These are phyloP conservation scores for Epirrita christyi DNA, from an alignment of 2,888 invertebrate genomes.

Conservation along the genomic window DNA sequence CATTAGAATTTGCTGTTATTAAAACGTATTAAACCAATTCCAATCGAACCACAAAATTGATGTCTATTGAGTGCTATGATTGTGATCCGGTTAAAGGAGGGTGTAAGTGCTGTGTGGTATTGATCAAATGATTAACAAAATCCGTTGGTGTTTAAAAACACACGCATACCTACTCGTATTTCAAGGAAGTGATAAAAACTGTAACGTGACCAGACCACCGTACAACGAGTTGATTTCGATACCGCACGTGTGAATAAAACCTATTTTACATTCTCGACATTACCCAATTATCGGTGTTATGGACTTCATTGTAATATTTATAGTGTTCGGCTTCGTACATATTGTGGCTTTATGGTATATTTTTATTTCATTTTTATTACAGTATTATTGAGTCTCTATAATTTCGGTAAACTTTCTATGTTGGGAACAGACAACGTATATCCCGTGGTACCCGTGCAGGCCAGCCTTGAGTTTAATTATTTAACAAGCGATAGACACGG, in stretches of 20 bases:
- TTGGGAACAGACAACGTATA: slow-evolving; percentile 29
- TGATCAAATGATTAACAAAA: slow-evolving; percentile 11
- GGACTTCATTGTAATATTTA: slow-evolving; percentile 35
- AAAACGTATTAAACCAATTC: slow-evolving; percentile 26
- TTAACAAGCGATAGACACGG: no score
- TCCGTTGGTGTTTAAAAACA: slow-evolving; percentile 12
- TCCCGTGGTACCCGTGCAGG: slow-evolving; percentile 38
- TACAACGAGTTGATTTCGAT: slow-evolving; percentile 16
- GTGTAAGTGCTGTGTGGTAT: slow-evolving; percentile 1
- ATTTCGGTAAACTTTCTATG: slow-evolving; percentile 13
- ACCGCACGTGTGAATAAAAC: slow-evolving; percentile 27
- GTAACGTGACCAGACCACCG: slow-evolving; percentile 21
- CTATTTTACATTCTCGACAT: slow-evolving; percentile 24
- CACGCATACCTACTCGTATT: slow-evolving; percentile 10
- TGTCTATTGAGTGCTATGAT: slow-evolving; percentile 4
- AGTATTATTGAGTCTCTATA: slow-evolving; percentile 23
- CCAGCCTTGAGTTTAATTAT: no score
- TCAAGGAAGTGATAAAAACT: slow-evolving; percentile 25
- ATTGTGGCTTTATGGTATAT: slow-evolving; percentile 40
- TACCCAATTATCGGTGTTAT: slow-evolving; percentile 32
- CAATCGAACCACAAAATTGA: not conserved
- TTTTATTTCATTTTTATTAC: slow-evolving; percentile 45
- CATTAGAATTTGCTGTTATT: slow-evolving; percentile 41
- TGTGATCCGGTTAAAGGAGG: slow-evolving; percentile 14
- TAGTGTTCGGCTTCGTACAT: slow-evolving; percentile 31